These are phyloP conservation scores for Pseudorhombus dupliciocellatus DNA, from an alignment of 2,113 vertebrate genomes.

Conservation along the genomic window DNA sequence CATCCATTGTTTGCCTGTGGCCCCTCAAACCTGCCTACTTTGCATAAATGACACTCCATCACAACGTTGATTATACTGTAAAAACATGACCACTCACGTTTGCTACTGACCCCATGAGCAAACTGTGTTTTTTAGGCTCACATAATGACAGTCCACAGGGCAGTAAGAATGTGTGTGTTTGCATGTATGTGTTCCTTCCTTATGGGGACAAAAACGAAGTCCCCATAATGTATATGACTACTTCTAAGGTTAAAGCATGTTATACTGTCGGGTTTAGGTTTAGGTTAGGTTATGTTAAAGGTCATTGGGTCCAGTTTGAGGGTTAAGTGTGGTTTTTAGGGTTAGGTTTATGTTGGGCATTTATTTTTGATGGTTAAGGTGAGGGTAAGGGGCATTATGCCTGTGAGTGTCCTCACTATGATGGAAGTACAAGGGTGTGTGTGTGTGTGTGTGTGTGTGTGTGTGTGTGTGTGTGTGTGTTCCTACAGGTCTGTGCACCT, in stretches of 20 bases:
- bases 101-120: slow-evolving; percentile 58
- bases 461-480: slow-evolving; percentile 26
- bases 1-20: not conserved
- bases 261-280: not conserved
- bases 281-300: not conserved
- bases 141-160: slow-evolving; percentile 48
- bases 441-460: slow-evolving; percentile 17
- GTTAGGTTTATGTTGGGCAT: not conserved
- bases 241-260: no score
- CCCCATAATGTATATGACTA: no score
- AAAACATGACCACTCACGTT: slow-evolving; percentile 74
- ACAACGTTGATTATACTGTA: slow-evolving; percentile 69
- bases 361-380: not conserved
- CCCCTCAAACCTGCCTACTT: slow-evolving; percentile 22
- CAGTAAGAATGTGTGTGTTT: slow-evolving; percentile 8
- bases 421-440: not conserved
- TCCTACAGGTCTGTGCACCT: slow-evolving; percentile 37
- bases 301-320: not conserved
- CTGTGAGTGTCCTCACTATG: slow-evolving; percentile 17
- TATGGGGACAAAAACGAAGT: no score
- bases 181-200: slow-evolving; percentile 3
- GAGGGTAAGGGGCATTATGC: not conserved
- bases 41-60: slow-evolving; percentile 54
- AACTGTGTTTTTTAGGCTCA: slow-evolving; percentile 30
- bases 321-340: not conserved